phyloP scores from a whole-genome alignment of 2,113 vertebrate species.

The Mus pahari region DNA sequence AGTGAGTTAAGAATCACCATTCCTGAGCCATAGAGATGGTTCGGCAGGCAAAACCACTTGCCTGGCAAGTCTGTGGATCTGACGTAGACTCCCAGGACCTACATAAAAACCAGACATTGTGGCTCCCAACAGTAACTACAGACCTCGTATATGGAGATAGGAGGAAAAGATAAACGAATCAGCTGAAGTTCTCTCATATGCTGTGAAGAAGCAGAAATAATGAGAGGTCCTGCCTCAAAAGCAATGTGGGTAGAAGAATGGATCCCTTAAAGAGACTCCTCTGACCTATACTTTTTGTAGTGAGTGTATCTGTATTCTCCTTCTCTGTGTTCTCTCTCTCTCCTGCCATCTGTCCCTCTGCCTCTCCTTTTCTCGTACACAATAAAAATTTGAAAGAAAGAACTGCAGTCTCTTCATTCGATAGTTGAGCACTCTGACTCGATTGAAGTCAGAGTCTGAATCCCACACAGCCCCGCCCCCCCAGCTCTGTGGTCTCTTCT shows the following conservation, averaged over 20 bases:
- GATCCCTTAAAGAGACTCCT: not conserved
- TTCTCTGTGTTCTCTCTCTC: not conserved
- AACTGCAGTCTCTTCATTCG: not conserved
- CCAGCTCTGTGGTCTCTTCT: not conserved
- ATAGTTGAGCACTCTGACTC: not conserved
- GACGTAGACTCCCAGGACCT: not conserved
- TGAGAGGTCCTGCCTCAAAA: not conserved
- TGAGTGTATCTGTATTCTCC: not conserved
- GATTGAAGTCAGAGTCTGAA: not conserved
- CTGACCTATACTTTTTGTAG: not conserved
- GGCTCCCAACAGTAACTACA: not conserved
- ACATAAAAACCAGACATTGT: not conserved
- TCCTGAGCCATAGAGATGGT: not conserved
- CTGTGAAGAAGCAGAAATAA: not conserved
- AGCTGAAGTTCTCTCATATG: not conserved
- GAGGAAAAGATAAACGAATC: not conserved
- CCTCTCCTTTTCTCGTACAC: not conserved
- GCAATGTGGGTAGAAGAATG: not conserved
- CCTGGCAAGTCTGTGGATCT: not conserved
- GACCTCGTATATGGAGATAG: not conserved
- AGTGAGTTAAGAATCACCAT: not conserved
- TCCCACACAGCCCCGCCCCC: not conserved
- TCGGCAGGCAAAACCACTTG: not conserved
- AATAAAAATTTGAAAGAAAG: not conserved
- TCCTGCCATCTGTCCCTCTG: not conserved